Evolutionary conservation across 2,888 invertebrate species (phyloP).

Genomic region (Conus canariensis): DNA sequence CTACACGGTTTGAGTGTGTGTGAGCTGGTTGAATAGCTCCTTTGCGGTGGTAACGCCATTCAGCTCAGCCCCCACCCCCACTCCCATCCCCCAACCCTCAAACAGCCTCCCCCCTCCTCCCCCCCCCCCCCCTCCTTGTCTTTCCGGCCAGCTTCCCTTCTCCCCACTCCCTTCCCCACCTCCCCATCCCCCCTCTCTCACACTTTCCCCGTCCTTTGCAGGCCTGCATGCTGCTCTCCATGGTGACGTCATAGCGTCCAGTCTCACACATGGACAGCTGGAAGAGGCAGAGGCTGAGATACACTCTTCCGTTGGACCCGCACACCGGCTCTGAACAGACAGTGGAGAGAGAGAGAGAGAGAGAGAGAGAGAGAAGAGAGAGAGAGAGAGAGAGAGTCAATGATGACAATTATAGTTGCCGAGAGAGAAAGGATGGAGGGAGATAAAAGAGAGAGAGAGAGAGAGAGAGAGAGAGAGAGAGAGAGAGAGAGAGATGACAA

Average conservation of each 20-base stretch:
- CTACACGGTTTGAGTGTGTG: too few species aligned
- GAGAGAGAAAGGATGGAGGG: too few species aligned
- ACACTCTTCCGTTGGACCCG: conserved; percentile 7
- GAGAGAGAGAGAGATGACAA: not conserved
- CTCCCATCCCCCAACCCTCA: too few species aligned
- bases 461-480: conserved; percentile 24
- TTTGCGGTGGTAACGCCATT: too few species aligned
- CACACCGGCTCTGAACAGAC: conserved; percentile 17
- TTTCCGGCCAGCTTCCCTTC: not conserved
- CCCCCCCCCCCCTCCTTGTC: not conserved
- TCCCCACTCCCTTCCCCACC: not conserved
- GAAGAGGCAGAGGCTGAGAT: conserved; percentile 23
- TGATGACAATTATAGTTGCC: not conserved
- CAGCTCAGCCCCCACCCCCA: too few species aligned
- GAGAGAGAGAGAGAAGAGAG: not conserved
- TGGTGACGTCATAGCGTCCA: not conserved
- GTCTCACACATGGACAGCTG: conserved; percentile 3
- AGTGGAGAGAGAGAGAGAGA: not conserved
- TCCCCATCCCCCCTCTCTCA: not conserved
- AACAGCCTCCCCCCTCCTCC: not conserved
- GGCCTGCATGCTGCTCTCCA: not conserved
- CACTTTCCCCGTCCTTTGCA: not conserved
- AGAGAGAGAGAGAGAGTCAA: not conserved
- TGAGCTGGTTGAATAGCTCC: too few species aligned
- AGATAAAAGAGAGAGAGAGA: not conserved